A percentile compares a stretch with the other conserved stretches of the same genome.
Conservation (phyloP, 92 coral and sea anemone species). For the Desmophyllum pertusum region DNA sequence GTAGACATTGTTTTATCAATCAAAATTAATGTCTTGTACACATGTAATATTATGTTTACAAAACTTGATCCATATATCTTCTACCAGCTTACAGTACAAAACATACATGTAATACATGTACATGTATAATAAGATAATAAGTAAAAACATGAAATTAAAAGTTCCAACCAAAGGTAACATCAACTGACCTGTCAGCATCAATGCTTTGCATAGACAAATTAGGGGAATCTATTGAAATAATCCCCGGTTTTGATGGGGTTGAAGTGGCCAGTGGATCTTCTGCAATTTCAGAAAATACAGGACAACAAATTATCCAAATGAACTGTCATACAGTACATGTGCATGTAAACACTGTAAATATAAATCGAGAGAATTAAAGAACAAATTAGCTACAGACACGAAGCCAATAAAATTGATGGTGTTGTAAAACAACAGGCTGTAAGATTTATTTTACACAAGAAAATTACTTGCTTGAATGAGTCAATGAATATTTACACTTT, state of each 20-base stretch:
- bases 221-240: background rate
- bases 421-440: too few species aligned
- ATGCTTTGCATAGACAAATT: background rate
- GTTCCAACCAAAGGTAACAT: background rate
- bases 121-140: background rate
- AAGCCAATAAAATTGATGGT: too few species aligned
- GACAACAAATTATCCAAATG: background rate
- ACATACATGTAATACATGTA: too few species aligned
- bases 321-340: background rate
- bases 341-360: too few species aligned
- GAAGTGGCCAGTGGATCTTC: background rate
- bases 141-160: background rate
- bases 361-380: background rate
- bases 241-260: background rate
- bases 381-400: too few species aligned
- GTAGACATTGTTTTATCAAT: too few species aligned
- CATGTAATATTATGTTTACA: too few species aligned
- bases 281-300: background rate
- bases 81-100: too few species aligned
- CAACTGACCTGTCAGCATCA: background rate
- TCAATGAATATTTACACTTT: background rate
- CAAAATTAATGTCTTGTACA: too few species aligned
- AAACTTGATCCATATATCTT: too few species aligned
- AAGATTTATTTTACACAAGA: background rate
- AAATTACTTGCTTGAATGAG: too few species aligned